phyloP scores from a whole-genome alignment of 2,888 invertebrate genomes.

The Drosophila pseudotakahashii region DNA sequence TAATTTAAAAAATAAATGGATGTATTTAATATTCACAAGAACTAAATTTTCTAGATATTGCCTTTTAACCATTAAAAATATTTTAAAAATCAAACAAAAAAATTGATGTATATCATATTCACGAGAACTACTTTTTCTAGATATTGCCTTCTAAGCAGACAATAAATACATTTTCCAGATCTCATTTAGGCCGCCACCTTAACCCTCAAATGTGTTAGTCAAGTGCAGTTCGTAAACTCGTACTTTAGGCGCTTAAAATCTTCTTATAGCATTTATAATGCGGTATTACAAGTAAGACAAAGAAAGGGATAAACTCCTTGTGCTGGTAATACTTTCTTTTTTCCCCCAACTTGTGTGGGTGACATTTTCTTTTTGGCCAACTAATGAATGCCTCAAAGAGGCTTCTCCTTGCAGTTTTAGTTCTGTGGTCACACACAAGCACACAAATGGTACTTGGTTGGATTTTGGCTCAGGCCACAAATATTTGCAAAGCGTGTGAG shows the following conservation, averaged over 20 bases:
- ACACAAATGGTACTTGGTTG: conserved; percentile 27
- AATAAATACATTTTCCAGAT: background rate
- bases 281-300: conserved; percentile 27
- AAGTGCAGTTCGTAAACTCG: background rate
- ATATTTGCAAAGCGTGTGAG: conserved; percentile 55
- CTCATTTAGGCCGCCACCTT: background rate
- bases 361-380: conserved; percentile 67
- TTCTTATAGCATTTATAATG: conserved; percentile 55
- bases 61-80: no score
- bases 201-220: background rate
- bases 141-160: background rate
- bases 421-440: conserved; percentile 48
- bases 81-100: background rate
- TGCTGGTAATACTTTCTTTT: conserved; percentile 52
- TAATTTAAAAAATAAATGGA: no score
- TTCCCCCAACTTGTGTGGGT: conserved; percentile 40
- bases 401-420: conserved; percentile 64
- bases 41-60: background rate
- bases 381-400: conserved; percentile 73
- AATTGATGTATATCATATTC: background rate
- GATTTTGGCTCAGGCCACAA: conserved; percentile 64
- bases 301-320: conserved; percentile 5
- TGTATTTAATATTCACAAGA: background rate
- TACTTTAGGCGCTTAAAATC: background rate
- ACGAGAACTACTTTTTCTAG: background rate